Conservation (phyloP, 2,797 vertebrate genomes). For the Arnoldichthys spilopterus region DNA sequence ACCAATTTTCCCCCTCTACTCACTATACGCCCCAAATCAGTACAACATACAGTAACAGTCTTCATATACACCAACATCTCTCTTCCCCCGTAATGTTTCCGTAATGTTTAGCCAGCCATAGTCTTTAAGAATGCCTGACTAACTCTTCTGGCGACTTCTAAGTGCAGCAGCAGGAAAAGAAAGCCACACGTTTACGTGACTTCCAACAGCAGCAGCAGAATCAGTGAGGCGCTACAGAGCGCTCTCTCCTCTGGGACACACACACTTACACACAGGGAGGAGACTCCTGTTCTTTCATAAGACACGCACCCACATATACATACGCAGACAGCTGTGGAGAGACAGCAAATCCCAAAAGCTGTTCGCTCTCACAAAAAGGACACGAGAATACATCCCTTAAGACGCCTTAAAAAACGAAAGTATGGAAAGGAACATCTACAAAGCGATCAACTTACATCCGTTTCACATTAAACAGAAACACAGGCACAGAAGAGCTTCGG, state of each 20-base stretch:
- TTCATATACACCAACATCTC: background rate
- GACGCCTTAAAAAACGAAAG: background rate
- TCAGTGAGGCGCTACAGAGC: slow-evolving; percentile 31
- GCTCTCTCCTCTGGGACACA: slow-evolving; percentile 25
- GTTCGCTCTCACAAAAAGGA: slow-evolving; percentile 53
- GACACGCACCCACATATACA: slow-evolving; percentile 53
- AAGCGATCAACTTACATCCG: background rate
- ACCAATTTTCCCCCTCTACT: too few species aligned
- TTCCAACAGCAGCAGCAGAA: slow-evolving; percentile 30
- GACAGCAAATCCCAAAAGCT: slow-evolving; percentile 29
- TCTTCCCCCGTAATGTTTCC: background rate
- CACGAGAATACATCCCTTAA: slow-evolving; percentile 53
- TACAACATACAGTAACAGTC: too few species aligned
- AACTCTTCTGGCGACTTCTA: background rate
- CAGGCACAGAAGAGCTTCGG: background rate
- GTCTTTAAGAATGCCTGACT: background rate
- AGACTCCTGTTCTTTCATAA: slow-evolving; percentile 13
- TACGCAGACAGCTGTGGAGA: slow-evolving; percentile 9
- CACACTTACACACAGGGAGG: slow-evolving; percentile 56
- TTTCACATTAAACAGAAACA: background rate
- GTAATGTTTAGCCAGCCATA: background rate
- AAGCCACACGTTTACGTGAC: slow-evolving; percentile 21
- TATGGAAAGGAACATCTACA: background rate
- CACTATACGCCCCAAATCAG: background rate
- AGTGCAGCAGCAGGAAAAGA: slow-evolving; percentile 20